Evolutionary conservation across 2,113 vertebrate genomes (phyloP).

Genomic region (Prietella phreatophila): DNA sequence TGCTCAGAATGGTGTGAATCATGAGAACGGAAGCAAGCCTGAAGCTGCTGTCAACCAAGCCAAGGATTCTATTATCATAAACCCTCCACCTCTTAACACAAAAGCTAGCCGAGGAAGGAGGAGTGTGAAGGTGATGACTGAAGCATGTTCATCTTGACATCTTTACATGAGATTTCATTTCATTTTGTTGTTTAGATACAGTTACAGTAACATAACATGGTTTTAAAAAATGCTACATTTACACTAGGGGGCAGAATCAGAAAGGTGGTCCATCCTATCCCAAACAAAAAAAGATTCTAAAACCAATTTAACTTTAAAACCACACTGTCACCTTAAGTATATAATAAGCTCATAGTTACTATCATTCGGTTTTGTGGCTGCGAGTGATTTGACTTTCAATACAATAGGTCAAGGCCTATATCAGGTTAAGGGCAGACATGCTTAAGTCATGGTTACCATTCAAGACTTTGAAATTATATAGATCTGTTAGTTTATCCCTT

Average conservation of each 20-base stretch:
- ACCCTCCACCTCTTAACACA: conserved; percentile 82
- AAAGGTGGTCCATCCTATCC: not conserved
- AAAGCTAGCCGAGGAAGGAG: conserved; percentile 85
- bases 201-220: not conserved
- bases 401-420: not conserved
- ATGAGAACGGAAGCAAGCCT: conserved; percentile 54
- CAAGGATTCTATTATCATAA: conserved; percentile 80
- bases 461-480: too few species aligned
- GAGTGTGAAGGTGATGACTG: conserved; percentile 77
- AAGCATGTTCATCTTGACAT: not conserved
- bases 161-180: too few species aligned
- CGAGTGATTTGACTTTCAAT: not conserved
- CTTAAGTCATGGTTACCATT: not conserved
- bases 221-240: not conserved
- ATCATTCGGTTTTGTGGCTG: not conserved
- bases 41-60: conserved; percentile 57
- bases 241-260: not conserved
- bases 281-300: not conserved
- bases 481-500: not conserved
- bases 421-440: not conserved
- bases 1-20: conserved; percentile 71
- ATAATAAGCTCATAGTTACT: not conserved
- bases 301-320: not conserved
- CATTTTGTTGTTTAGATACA: not conserved
- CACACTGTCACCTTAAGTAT: not conserved